Base-by-base conservation (phyloP, 2,113 vertebrate genomes). In the Apteryx owenii region DNA sequence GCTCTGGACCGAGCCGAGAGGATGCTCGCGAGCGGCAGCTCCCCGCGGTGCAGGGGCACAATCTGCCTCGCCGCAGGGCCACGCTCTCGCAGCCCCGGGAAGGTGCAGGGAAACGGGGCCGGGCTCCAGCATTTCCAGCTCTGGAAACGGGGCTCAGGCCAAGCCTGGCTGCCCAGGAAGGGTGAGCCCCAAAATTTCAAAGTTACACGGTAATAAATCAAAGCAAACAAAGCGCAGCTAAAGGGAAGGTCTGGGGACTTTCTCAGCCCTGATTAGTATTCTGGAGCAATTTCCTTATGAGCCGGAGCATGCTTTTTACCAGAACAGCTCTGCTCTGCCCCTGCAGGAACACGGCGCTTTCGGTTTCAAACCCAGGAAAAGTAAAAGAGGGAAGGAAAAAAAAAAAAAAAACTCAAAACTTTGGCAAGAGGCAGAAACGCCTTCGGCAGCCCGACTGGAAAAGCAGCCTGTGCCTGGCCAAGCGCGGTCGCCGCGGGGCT, bases 301-400 rank as follows among this genome's bases (percentile, higher is more conserved):
- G 71, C 2, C 5, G 3, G 51, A 44, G 31, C 71, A 85, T 69
- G 26, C 81, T 62, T 91, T 87, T 48, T 50, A 5, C 58, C 8
- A n/a, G 40, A 50, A 28, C 2, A 3, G 12, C 70, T 42, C 26
- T 53, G 64, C 56, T 15, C 88, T 22, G 4, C 2, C 25, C 36
- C 0, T 15, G 0, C 15, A 9, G 68, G 21, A 81, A 50, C 25
- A 12, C 7, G 0, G 2, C 0, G 1, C 5, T 62, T 88, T 18
- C 8, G 70, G 40, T 90, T 85, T 78, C 38, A 66, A 90, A 78
- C 58, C 5, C n/a, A n/a, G 58, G 68, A 26, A 14, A 46, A 23
- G 11, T 22, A 48, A n/a, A 65, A 33, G 10, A 5, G 14, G 3
- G 23, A 8, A 10, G 4, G 75, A 78, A 73, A 5, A 50, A 85